phyloP scores from a whole-genome alignment of 2,797 vertebrate species.

The Leontopithecus rosalia region DNA sequence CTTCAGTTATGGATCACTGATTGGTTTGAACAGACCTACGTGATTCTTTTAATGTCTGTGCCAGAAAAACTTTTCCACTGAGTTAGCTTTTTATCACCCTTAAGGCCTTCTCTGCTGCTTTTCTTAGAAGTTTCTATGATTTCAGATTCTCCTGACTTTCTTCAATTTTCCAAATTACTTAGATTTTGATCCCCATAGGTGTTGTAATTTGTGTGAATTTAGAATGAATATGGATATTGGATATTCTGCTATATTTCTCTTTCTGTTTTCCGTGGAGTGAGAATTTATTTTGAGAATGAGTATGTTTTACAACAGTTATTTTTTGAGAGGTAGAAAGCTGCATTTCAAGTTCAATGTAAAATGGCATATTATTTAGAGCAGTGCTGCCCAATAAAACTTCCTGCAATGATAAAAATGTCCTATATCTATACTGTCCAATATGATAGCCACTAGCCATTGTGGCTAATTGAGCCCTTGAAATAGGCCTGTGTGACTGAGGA shows the following conservation, averaged over 20 bases:
- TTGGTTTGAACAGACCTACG: neutral
- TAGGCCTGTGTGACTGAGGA: neutral
- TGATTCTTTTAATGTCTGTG: conserved; percentile 2
- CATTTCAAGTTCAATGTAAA: neutral
- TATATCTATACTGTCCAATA: neutral
- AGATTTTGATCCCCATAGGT: neutral
- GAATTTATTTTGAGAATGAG: conserved; percentile 19
- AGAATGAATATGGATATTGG: neutral
- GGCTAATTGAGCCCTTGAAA: neutral
- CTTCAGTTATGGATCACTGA: neutral
- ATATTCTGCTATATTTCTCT: neutral
- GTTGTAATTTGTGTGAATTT: neutral
- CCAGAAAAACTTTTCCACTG: neutral
- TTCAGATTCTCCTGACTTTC: neutral
- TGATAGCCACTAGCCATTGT: neutral
- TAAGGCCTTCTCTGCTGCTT: neutral
- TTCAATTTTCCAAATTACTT: neutral
- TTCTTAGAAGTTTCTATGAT: neutral
- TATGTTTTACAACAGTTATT: neutral
- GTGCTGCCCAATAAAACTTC: neutral
- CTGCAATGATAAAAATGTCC: neutral
- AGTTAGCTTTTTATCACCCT: neutral
- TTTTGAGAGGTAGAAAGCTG: neutral
- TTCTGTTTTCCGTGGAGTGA: neutral
- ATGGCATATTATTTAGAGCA: neutral